Percentiles rank a stretch among this genome's conserved stretches.
Conservation (phyloP, 1,140 invertebrate species). For the Psilanteris sp. region DNA sequence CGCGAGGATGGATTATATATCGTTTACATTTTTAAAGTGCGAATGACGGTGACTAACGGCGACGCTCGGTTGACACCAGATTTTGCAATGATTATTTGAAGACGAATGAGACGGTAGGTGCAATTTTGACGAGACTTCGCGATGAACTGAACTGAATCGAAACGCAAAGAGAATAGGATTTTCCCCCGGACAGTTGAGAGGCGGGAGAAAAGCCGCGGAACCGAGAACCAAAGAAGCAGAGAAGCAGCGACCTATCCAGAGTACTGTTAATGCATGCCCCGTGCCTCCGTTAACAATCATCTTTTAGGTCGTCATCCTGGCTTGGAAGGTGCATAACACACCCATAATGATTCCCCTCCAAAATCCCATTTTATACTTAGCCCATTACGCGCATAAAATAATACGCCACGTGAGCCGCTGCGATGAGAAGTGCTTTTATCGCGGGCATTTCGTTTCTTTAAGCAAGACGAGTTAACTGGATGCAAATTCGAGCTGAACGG, state of each 20-base stretch:
- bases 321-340: constrained; percentile 41
- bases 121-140: constrained; percentile 74
- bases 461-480: constrained; percentile 26
- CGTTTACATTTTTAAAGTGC: too few relatives aligned
- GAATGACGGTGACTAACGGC: constrained; percentile 10
- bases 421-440: constrained; percentile 11
- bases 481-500: constrained; percentile 25
- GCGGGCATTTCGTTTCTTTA: background rate
- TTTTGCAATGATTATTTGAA: constrained; percentile 19
- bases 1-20: too few relatives aligned
- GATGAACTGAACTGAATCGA: constrained; percentile 73
- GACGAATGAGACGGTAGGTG: constrained; percentile 53
- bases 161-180: constrained; percentile 66
- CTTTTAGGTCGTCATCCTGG: constrained; percentile 62
- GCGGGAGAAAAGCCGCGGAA: constrained; percentile 69
- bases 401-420: constrained; percentile 14
- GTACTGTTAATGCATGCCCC: constrained; percentile 79
- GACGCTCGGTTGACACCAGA: constrained; percentile 14
- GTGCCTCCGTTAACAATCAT: constrained; percentile 78
- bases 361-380: constrained; percentile 51
- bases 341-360: constrained; percentile 61
- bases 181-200: constrained; percentile 67
- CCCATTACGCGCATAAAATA: constrained; percentile 46
- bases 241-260: constrained; percentile 74
- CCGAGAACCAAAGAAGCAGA: constrained; percentile 64